phyloP scores from a whole-genome alignment of 2,888 invertebrate species.

The Acleris emargana region DNA sequence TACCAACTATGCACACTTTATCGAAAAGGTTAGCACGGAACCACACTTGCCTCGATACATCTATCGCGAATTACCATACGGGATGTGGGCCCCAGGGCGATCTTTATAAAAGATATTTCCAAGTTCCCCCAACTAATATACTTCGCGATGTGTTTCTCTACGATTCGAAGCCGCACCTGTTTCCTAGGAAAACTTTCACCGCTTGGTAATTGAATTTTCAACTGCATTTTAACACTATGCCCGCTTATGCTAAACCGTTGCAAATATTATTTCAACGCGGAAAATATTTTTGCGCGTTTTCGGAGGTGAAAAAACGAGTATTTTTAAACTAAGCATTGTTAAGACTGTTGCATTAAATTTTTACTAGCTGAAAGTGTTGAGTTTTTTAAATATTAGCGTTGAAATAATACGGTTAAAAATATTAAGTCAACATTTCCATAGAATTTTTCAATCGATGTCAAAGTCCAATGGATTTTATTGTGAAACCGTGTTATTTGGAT shows the following conservation, averaged over 20 bases:
- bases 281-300: neutral
- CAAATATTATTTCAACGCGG: conserved; percentile 27
- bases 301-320: neutral
- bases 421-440: no score
- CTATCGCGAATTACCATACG: conserved; percentile 20
- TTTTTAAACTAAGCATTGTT: neutral
- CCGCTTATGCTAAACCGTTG: conserved; percentile 33
- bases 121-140: conserved; percentile 28
- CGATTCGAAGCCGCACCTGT: conserved; percentile 26
- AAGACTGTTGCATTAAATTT: no score
- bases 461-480: no score
- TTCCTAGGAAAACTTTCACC: conserved; percentile 24
- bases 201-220: conserved; percentile 30
- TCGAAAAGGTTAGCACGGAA: neutral
- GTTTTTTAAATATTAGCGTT: no score
- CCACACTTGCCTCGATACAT: conserved; percentile 7
- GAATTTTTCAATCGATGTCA: no score
- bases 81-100: conserved; percentile 19
- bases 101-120: conserved; percentile 32
- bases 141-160: conserved; percentile 11
- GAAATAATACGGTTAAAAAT: no score
- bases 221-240: conserved; percentile 32
- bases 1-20: neutral
- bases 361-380: no score
- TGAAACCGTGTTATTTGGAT: no score